phyloP scores from a whole-genome alignment of 2,888 invertebrate species.

The Lasioglossum morio region DNA sequence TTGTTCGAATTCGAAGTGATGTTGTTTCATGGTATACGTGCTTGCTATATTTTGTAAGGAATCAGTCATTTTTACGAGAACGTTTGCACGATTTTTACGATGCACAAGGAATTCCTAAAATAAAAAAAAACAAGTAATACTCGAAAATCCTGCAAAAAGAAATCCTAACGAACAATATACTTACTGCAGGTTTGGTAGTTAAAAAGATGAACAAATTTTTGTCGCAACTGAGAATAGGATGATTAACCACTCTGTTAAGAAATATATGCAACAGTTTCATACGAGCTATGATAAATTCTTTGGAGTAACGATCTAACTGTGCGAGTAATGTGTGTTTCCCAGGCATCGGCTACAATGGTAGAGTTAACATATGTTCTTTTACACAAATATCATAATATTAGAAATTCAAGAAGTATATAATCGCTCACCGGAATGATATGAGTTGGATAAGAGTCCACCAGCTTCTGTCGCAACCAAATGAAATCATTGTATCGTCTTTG shows the following conservation, averaged over 20 bases:
- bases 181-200: slow-evolving; percentile 88
- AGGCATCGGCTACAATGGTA: slow-evolving; percentile 87
- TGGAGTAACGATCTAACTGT: slow-evolving; percentile 89
- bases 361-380: slow-evolving; percentile 8
- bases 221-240: slow-evolving; percentile 89
- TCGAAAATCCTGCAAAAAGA: background rate
- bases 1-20: slow-evolving; percentile 88
- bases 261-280: slow-evolving; percentile 89
- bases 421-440: slow-evolving; percentile 89
- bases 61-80: slow-evolving; percentile 86
- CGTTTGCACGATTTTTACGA: slow-evolving; percentile 87
- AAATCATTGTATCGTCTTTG: slow-evolving; percentile 90
- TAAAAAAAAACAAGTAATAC: slow-evolving; percentile 1
- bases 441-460: slow-evolving; percentile 88
- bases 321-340: slow-evolving; percentile 89
- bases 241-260: slow-evolving; percentile 88
- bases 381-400: background rate
- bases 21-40: slow-evolving; percentile 86
- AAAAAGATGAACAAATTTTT: slow-evolving; percentile 88
- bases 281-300: slow-evolving; percentile 89
- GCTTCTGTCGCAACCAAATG: slow-evolving; percentile 88
- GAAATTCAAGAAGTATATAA: background rate
- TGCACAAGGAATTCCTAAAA: slow-evolving; percentile 87
- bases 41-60: slow-evolving; percentile 87
- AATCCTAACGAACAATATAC: slow-evolving; percentile 65